Percentiles rank a stretch among this genome's conserved stretches.
phyloP scores from a whole-genome alignment of 2,888 invertebrate species.

The Diarsia rubi region DNA sequence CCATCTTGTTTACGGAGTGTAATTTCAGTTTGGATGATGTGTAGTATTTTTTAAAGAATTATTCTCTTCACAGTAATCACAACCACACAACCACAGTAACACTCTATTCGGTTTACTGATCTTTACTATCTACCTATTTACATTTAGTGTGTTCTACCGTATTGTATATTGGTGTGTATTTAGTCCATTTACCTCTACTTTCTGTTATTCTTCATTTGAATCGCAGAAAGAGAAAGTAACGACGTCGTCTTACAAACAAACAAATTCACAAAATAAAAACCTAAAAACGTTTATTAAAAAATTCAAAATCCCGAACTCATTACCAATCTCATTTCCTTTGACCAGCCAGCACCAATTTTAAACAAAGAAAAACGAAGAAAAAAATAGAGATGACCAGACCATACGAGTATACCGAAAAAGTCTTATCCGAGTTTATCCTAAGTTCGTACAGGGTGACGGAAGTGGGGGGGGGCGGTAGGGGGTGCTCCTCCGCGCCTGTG shows the following conservation, averaged over 20 bases:
- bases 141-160: background rate
- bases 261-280: background rate
- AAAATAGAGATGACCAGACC: constrained; percentile 55
- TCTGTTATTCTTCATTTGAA: no score
- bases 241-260: background rate
- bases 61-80: no score
- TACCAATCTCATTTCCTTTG: constrained; percentile 4
- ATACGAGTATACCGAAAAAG: constrained; percentile 83
- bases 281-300: background rate
- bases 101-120: no score
- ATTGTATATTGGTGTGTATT: background rate
- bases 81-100: no score
- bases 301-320: background rate
- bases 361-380: constrained; percentile 18
- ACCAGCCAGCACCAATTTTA: constrained; percentile 15
- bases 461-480: constrained; percentile 66
- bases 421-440: constrained; percentile 84
- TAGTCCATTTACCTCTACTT: background rate
- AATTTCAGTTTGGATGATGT: constrained; percentile 19
- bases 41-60: background rate
- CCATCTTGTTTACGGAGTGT: constrained; percentile 39
- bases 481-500: constrained; percentile 84
- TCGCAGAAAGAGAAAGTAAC: background rate
- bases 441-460: constrained; percentile 73
- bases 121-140: no score